Evolutionary conservation across 2,113 vertebrate species (phyloP).

Genomic region (Grus americana): DNA sequence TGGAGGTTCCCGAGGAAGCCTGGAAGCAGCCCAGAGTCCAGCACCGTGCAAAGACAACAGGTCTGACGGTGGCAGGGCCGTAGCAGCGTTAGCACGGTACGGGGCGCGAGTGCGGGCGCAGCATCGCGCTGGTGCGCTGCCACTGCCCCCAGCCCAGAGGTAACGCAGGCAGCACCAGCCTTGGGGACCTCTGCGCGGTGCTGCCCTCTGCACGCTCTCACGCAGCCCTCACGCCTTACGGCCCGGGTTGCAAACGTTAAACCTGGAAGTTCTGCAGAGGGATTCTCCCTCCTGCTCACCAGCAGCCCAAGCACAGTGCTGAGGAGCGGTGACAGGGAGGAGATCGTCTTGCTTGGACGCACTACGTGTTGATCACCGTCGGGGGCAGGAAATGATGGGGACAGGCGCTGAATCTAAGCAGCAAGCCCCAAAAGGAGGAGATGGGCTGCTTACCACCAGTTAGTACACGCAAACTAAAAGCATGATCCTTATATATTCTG

Average conservation of each 20-base stretch:
- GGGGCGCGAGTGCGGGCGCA: neutral
- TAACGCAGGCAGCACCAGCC: neutral
- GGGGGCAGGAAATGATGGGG: neutral
- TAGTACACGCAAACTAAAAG: neutral
- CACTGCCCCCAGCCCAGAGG: neutral
- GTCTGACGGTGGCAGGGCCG: fast-evolving
- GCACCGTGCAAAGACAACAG: neutral
- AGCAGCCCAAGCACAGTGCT: neutral
- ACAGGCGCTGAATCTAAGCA: neutral
- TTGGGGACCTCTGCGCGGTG: neutral
- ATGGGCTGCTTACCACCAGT: neutral
- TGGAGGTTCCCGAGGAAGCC: neutral
- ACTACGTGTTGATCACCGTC: fast-evolving
- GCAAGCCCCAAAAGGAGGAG: neutral
- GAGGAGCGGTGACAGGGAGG: neutral
- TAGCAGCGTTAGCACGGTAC: neutral
- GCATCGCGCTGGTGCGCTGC: fast-evolving
- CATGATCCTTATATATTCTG: fast-evolving
- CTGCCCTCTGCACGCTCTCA: neutral
- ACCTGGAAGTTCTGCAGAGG: neutral
- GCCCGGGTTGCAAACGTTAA: neutral
- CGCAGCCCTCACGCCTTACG: neutral
- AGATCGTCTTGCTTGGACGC: fast-evolving
- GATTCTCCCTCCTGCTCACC: no score
- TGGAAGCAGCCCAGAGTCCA: neutral